Base-by-base conservation (phyloP, 1,140 invertebrate genomes). In the Whitmania pigra region DNA sequence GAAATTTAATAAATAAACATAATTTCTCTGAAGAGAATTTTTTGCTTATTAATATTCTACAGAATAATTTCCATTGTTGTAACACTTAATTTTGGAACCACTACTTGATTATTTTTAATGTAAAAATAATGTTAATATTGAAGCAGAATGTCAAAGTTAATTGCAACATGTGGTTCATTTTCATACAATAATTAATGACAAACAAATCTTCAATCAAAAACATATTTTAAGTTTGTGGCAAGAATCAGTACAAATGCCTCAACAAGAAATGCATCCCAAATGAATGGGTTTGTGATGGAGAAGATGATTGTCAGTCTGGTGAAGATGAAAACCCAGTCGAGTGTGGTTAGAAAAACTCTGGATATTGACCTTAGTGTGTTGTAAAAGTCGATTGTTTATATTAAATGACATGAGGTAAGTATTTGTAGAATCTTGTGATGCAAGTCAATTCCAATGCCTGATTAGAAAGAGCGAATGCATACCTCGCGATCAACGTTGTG, bases 211-310 rank as follows among this genome's bases (percentile, higher is more conserved):
- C 15, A 49, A 49, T 36, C 31, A 49, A 49, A 15, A 17, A 7
- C 15, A 49, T 17, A 49, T 49, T 49, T 49, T 49, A 49, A 2
- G 67, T 67, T 13, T 73, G 72, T 53, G 60, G 55, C 53, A 43
- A 71, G n/a, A 55, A 74, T 31, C 75, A 74, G 57, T 77, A 76
- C 67, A 74, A 71, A 5, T 77, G 76, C 60, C 72, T 73, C 22
- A 71, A 67, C 22, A 72, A 72, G 17, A 25, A 67, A 13, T 77
- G 76, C 70, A 75, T 77, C 31, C 75, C 75, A 29, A 11, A 53
- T 1, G 63, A 63, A 49, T 77, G 70, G 63, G 31, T 54, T 25
- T 77, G 76, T 73, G 76, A 77, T 57, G 76, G 75, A 17, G 72
- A 76, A 40, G 53, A 68, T 25, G 76, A 77, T 53, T 77, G 76